Base-by-base conservation (phyloP, 2,113 vertebrate genomes). In the Brachionichthys hirsutus region DNA sequence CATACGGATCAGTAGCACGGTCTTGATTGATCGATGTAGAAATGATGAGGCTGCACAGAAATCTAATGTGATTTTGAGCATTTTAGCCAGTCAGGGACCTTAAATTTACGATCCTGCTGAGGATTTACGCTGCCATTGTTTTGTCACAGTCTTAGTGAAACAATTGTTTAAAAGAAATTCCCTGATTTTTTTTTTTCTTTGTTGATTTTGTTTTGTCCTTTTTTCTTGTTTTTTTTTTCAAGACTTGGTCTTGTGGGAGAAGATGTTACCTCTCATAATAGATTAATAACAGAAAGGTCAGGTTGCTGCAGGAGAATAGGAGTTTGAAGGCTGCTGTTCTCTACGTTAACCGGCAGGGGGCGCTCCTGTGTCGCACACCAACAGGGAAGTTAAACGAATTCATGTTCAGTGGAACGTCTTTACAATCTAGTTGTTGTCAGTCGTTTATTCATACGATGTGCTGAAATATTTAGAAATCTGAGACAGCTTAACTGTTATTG, bases 331-430 rank as follows among this genome's bases (percentile, higher is more conserved):
- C 8, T 9, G 30, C 9, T 42, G 51, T 54, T 60, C 18, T 16
- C 24, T n/a, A 2, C 20, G 57, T 19, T 53, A 20, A 52, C 76
- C 87, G 76, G 55, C 50, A 81, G 87, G 49, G 47, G 87, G 78
- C 20, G 80, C 73, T 80, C 62, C 70, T 66, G 11, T 48, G 49
- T 54, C 62, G 42, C 50, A 35, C 68, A 67, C 30, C 30, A 59
- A 12, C 9, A 19, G 15, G 18, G 18, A 34, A 56, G 51, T 2
- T 9, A 24, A 47, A 50, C 11, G 2, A 47, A 78, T 45, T n/a
- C 17, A 67, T 34, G 41, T 30, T 30, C 24, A 30, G 24, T 30
- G 24, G 24, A 30, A 30, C 4, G 8, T 30, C 24, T 4, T n/a
- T 30, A 30, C 24, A 30, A 8, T 30, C 24, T 30, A 30, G 24